These are phyloP conservation scores for Anastrepha ludens DNA, from an alignment of 1,140 invertebrate genomes.

Conservation along the genomic window DNA sequence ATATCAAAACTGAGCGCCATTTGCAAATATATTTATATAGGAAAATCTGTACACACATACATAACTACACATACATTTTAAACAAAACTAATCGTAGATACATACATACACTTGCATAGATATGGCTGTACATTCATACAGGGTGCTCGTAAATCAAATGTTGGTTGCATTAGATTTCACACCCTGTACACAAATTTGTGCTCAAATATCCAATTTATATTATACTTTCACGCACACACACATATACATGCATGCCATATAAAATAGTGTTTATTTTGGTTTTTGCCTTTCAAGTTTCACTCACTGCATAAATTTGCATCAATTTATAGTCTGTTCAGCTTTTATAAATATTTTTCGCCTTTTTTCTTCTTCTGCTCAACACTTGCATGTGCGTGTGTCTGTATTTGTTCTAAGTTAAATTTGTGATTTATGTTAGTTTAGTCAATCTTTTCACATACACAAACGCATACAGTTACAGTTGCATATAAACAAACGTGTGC, in stretches of 20 bases:
- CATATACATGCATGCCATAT: neutral
- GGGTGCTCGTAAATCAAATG: too few species aligned
- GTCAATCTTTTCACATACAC: neutral
- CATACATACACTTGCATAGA: neutral
- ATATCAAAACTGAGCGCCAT: neutral
- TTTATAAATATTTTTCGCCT: constrained; percentile 38
- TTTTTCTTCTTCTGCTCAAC: neutral
- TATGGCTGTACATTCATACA: too few species aligned
- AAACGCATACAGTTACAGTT: neutral
- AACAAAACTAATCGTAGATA: neutral
- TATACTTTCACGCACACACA: neutral
- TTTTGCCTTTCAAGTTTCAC: constrained; percentile 1
- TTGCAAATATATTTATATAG: neutral
- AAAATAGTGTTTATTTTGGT: neutral
- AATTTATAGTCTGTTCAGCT: constrained; percentile 9
- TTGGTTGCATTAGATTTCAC: neutral
- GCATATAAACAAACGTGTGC: neutral
- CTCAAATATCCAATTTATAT: neutral
- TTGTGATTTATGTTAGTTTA: constrained; percentile 39
- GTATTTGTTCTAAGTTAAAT: constrained; percentile 24
- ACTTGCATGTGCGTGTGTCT: neutral
- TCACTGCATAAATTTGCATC: constrained; percentile 49
- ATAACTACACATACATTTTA: neutral
- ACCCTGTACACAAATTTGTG: neutral
- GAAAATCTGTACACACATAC: neutral